Percentiles rank a stretch among this genome's conserved stretches.
phyloP scores from a whole-genome alignment of 1,140 invertebrate genomes.

The Calephelis virginiensis region DNA sequence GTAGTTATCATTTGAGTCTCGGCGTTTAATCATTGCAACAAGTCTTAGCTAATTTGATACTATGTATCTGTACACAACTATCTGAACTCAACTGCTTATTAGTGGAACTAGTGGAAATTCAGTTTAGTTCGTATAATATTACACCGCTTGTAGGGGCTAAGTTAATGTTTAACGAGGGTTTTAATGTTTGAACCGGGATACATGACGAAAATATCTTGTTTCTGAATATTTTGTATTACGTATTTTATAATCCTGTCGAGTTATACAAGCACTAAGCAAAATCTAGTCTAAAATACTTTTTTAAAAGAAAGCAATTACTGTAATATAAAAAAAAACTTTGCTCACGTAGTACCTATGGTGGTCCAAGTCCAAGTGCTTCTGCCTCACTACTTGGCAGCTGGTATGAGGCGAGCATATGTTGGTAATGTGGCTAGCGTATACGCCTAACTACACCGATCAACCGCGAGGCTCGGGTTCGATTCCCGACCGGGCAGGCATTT shows the following conservation, averaged over 20 bases:
- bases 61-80: slow-evolving; percentile 44
- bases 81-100: slow-evolving; percentile 32
- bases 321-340: too few species aligned
- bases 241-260: neutral
- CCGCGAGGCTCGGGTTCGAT: too few species aligned
- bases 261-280: too few species aligned
- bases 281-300: too few species aligned
- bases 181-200: slow-evolving; percentile 3
- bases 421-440: too few species aligned
- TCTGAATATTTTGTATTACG: neutral
- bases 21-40: slow-evolving; percentile 62
- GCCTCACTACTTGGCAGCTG: too few species aligned
- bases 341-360: too few species aligned
- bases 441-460: too few species aligned
- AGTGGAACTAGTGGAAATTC: slow-evolving; percentile 24
- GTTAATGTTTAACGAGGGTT: slow-evolving; percentile 9
- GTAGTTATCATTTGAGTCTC: slow-evolving; percentile 44
- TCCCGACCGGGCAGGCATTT: too few species aligned
- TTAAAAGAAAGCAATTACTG: too few species aligned
- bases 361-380: too few species aligned
- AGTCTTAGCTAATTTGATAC: slow-evolving; percentile 62
- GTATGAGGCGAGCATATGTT: too few species aligned
- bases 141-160: slow-evolving; percentile 6
- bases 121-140: slow-evolving; percentile 18
- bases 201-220: slow-evolving; percentile 1